Evolutionary conservation across 2,113 vertebrate genomes (phyloP).

Genomic region (Felis chaus): DNA sequence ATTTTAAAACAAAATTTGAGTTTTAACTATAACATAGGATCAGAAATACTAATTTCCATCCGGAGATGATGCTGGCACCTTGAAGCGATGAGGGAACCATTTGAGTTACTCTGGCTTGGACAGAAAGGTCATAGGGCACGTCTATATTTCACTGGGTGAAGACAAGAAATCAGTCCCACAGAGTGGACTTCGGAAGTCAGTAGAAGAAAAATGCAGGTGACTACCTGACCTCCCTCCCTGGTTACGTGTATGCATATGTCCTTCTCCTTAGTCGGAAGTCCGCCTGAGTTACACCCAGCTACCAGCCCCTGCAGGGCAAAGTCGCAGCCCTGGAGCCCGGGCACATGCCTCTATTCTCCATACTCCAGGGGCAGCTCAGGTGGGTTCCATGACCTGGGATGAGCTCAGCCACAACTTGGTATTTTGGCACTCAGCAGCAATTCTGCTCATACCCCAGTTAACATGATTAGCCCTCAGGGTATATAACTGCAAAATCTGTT

Average conservation of each 20-base stretch:
- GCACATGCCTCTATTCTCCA: background rate
- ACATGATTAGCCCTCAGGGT: background rate
- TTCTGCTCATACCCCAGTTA: background rate
- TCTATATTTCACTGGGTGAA: background rate
- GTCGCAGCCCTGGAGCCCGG: background rate
- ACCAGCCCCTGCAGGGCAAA: background rate
- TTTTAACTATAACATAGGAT: background rate
- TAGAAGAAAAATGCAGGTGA: background rate
- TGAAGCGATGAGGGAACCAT: background rate
- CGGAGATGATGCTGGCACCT: background rate
- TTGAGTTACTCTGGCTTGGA: background rate
- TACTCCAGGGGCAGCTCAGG: background rate
- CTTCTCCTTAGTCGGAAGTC: background rate
- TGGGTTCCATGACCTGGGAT: background rate
- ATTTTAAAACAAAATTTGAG: background rate
- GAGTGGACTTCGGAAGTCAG: background rate
- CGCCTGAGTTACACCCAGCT: background rate
- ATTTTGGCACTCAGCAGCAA: background rate
- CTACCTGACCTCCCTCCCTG: background rate
- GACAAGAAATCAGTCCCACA: background rate
- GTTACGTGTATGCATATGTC: background rate
- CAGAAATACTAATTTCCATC: background rate
- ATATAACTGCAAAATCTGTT: slow-evolving; percentile 23
- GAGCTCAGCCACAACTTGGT: background rate
- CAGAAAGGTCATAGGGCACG: background rate